phyloP scores from a whole-genome alignment of 2,113 vertebrate genomes.

The Paedocypris sp. region DNA sequence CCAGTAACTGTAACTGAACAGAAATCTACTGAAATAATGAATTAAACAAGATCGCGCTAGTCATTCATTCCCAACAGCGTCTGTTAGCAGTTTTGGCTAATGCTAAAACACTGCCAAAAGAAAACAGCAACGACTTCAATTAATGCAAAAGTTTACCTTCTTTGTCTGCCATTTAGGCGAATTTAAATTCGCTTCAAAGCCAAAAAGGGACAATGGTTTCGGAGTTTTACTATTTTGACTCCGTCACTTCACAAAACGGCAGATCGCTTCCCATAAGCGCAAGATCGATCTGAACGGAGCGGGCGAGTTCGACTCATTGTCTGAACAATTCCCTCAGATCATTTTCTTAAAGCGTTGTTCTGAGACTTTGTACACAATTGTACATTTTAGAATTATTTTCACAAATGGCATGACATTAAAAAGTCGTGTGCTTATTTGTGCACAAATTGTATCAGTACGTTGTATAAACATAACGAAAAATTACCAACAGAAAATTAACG shows the following conservation, averaged over 20 bases:
- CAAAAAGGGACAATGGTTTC: background rate
- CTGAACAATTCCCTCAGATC: too few relatives aligned
- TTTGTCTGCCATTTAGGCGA: slow-evolving; percentile 56
- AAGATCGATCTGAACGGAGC: too few relatives aligned
- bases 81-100: slow-evolving; percentile 10
- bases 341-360: too few relatives aligned
- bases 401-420: too few relatives aligned
- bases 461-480: too few relatives aligned
- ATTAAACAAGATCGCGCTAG: background rate
- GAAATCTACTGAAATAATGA: background rate
- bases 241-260: background rate
- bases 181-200: slow-evolving; percentile 11
- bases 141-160: slow-evolving; percentile 45
- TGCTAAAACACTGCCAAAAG: slow-evolving; percentile 35
- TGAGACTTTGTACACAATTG: too few relatives aligned
- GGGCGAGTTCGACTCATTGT: too few relatives aligned
- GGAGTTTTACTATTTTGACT: background rate
- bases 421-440: too few relatives aligned
- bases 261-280: background rate
- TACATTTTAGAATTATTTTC: too few relatives aligned
- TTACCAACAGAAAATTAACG: too few relatives aligned
- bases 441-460: too few relatives aligned
- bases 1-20: background rate
- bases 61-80: background rate
- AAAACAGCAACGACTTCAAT: slow-evolving; percentile 15